Evolutionary conservation across 2,113 vertebrate genomes (phyloP).

Genomic region (Potamarius usumacintae): DNA sequence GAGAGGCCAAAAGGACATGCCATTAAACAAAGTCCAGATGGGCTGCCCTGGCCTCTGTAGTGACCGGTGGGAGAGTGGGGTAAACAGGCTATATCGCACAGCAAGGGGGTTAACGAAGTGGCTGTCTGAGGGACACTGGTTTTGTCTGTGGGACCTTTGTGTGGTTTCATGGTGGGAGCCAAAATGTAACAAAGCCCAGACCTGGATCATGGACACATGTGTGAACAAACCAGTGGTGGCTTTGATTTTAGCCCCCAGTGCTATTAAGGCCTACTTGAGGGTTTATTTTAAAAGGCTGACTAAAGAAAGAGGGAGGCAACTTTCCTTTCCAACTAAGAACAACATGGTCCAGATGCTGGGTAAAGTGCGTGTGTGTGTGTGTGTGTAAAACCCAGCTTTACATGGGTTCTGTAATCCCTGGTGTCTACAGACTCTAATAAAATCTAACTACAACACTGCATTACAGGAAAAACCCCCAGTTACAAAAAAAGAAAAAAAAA

Average conservation of each 20-base stretch:
- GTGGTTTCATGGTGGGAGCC: conserved; percentile 29
- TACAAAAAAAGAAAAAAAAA: neutral
- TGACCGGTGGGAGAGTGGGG: conserved; percentile 45
- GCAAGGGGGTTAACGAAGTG: conserved; percentile 36
- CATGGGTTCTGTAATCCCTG: conserved; percentile 64
- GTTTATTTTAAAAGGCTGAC: conserved; percentile 30
- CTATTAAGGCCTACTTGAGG: conserved; percentile 59
- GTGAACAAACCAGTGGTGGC: conserved; percentile 57
- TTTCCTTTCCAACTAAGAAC: conserved; percentile 58
- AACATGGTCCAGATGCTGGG: conserved; percentile 55
- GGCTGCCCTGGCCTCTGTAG: conserved; percentile 38
- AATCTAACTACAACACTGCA: conserved; percentile 59
- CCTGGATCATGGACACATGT: conserved; percentile 57
- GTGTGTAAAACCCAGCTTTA: conserved; percentile 49
- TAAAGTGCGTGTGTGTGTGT: conserved; percentile 35
- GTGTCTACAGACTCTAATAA: conserved; percentile 59
- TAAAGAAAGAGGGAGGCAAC: conserved; percentile 39
- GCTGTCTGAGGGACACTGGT: conserved; percentile 42
- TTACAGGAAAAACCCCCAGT: conserved; percentile 54
- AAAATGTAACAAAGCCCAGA: conserved; percentile 57
- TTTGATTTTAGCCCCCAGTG: conserved; percentile 65
- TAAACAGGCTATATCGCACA: conserved; percentile 49
- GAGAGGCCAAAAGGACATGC: conserved; percentile 22
- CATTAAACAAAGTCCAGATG: conserved; percentile 43
- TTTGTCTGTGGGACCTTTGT: conserved; percentile 18